Evolutionary conservation across 1,140 invertebrate genomes (phyloP).

Genomic region (Plutomurus gul): DNA sequence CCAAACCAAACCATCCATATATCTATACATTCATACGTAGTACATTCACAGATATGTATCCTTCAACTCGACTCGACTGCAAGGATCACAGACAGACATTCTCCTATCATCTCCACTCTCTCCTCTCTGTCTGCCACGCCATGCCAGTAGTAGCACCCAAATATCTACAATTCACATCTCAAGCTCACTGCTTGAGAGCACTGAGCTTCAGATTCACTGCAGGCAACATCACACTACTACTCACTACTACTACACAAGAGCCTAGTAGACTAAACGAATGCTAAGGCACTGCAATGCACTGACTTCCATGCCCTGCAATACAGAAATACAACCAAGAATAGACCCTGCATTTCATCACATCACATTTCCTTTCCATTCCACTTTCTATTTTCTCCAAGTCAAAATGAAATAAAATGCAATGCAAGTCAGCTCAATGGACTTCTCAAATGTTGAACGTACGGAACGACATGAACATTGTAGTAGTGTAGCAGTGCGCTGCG

Average conservation of each 20-base stretch:
- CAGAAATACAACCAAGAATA: neutral
- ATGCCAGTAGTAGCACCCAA: neutral
- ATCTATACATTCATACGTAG: neutral
- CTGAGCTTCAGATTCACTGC: neutral
- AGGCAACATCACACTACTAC: neutral
- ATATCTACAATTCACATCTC: conserved; percentile 6
- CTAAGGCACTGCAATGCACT: neutral
- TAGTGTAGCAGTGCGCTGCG: neutral
- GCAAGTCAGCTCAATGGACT: too few species aligned
- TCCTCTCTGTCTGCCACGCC: neutral
- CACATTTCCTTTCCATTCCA: neutral
- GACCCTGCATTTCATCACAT: conserved; percentile 25
- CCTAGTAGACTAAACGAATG: neutral
- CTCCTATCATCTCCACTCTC: conserved; percentile 32
- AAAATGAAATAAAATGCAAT: conserved; percentile 5
- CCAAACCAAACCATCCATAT: conserved; percentile 1
- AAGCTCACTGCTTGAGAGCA: too few species aligned
- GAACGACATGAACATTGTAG: neutral
- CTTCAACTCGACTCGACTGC: conserved; percentile 1
- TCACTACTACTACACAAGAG: neutral
- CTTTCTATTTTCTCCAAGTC: conserved; percentile 10
- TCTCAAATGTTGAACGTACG: neutral
- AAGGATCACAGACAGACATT: conserved; percentile 5
- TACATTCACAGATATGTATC: neutral
- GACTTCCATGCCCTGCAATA: neutral